phyloP scores from a whole-genome alignment of 1,140 invertebrate genomes.

The Oncopodura yosiiana region DNA sequence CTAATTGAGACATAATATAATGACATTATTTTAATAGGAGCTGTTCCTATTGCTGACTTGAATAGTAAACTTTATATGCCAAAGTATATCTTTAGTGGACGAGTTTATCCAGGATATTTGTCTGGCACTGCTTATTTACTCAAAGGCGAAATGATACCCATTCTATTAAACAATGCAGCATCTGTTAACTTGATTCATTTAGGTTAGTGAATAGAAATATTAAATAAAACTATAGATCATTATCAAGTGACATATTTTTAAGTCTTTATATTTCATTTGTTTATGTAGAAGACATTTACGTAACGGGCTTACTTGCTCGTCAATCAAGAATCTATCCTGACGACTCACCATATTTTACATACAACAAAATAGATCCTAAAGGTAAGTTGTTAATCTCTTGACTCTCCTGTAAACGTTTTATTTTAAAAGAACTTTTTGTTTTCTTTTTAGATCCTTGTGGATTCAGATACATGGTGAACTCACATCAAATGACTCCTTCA shows the following conservation, averaged over 20 bases:
- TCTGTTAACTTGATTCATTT: constrained; percentile 60
- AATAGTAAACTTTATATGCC: constrained; percentile 46
- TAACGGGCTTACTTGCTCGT: constrained; percentile 45
- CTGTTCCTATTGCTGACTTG: constrained; percentile 35
- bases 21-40: no score
- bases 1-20: no score
- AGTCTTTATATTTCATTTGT: no score
- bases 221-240: not conserved
- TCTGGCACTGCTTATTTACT: constrained; percentile 76
- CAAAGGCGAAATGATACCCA: constrained; percentile 55
- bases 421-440: no score
- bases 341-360: constrained; percentile 53
- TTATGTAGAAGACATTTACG: constrained; percentile 76
- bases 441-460: no score
- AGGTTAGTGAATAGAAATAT: no score
- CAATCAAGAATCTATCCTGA: constrained; percentile 44
- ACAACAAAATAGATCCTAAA: constrained; percentile 39
- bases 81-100: constrained; percentile 62
- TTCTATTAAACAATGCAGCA: constrained; percentile 58
- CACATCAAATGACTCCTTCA: constrained; percentile 29
- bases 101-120: constrained; percentile 68
- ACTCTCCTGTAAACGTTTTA: no score
- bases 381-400: no score
- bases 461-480: constrained; percentile 31
- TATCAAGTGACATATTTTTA: constrained; percentile 32